Conservation (phyloP, 2,113 vertebrate species). For the Brachionichthys hirsutus region DNA sequence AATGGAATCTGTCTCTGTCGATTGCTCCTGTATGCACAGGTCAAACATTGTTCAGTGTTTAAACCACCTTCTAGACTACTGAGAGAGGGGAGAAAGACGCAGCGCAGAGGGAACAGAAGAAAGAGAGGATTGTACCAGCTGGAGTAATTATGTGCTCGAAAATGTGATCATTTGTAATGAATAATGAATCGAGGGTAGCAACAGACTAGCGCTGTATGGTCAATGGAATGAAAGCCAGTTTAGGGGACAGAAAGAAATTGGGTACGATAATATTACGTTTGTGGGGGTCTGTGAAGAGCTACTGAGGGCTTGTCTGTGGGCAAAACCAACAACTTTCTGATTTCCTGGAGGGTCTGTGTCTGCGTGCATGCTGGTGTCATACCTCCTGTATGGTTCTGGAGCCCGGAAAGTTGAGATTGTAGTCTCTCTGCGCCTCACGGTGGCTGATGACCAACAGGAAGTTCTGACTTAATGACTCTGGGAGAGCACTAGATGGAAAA, state of each 20-base stretch:
- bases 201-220: constrained; percentile 72
- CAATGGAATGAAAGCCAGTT: constrained; percentile 58
- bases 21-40: constrained; percentile 84
- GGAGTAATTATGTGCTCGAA: constrained; percentile 74
- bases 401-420: constrained; percentile 98
- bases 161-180: constrained; percentile 77
- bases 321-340: constrained; percentile 3
- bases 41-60: constrained; percentile 95
- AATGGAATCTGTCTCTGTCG: constrained; percentile 77
- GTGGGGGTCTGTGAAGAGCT: background rate
- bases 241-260: constrained; percentile 42
- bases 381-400: constrained; percentile 99
- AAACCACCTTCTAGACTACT: constrained; percentile 84
- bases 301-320: constrained; percentile 7
- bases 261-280: constrained; percentile 57
- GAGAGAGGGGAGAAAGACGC: constrained; percentile 63
- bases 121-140: constrained; percentile 59
- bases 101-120: constrained; percentile 30
- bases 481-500: constrained; percentile 82
- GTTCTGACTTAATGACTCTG: constrained; percentile 98
- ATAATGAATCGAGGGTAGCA: constrained; percentile 71
- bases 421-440: constrained; percentile 97
- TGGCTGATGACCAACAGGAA: constrained; percentile 98
- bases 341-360: constrained; percentile 4
- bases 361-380: constrained; percentile 51